A percentile compares a stretch with the other conserved stretches of the same genome.
These are phyloP conservation scores for Strigops habroptila DNA, from an alignment of 2,113 vertebrate species.

Conservation along the genomic window DNA sequence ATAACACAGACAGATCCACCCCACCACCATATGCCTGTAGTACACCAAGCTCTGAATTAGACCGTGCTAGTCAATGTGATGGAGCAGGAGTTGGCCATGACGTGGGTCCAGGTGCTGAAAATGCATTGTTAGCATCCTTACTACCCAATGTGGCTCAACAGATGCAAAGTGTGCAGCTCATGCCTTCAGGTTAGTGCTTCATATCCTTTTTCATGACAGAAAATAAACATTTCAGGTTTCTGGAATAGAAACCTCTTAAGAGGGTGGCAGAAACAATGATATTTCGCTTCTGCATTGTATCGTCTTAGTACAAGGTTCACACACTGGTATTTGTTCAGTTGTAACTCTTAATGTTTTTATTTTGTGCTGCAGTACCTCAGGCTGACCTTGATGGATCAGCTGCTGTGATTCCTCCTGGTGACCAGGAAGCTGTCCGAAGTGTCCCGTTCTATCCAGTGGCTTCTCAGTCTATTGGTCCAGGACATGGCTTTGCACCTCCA, in stretches of 20 bases:
- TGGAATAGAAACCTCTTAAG: background rate
- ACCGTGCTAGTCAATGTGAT: conserved; percentile 74
- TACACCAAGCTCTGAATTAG: conserved; percentile 85
- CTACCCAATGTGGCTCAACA: conserved; percentile 71
- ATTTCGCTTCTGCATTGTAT: background rate
- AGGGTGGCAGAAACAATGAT: background rate
- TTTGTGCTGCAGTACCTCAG: conserved; percentile 73
- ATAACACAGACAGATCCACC: conserved; percentile 73
- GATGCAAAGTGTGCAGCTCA: conserved; percentile 77
- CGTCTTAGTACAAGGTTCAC: background rate
- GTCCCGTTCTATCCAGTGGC: conserved; percentile 78
- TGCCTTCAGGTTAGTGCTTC: conserved; percentile 86
- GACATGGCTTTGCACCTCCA: conserved; percentile 33
- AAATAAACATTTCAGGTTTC: background rate
- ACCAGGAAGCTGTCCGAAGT: conserved; percentile 34
- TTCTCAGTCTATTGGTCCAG: conserved; percentile 50
- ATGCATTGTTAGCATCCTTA: conserved; percentile 79
- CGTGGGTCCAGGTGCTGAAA: conserved; percentile 67
- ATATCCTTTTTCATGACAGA: background rate
- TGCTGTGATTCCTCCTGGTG: conserved; percentile 50
- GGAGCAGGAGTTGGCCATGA: conserved; percentile 67
- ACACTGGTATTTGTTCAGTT: background rate
- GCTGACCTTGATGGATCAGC: conserved; percentile 74
- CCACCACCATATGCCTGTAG: conserved; percentile 79
- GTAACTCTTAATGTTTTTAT: background rate